These are phyloP conservation scores for Urocyon cinereoargenteus DNA, from an alignment of 2,797 vertebrate genomes.

Conservation along the genomic window DNA sequence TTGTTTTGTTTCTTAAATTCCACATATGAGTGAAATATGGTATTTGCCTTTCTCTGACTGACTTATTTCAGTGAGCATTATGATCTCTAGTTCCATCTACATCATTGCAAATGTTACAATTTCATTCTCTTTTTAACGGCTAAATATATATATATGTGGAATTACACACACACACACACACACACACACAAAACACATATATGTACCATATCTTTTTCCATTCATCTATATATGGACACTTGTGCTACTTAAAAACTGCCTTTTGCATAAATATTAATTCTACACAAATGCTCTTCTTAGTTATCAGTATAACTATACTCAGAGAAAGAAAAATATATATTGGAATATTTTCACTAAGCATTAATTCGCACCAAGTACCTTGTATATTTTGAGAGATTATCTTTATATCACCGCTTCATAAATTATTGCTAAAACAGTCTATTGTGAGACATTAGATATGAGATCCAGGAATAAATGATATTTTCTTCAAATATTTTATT, in stretches of 20 bases:
- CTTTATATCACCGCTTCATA: conserved; percentile 1
- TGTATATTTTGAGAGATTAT: neutral
- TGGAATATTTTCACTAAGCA: neutral
- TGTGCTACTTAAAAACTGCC: neutral
- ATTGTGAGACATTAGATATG: neutral
- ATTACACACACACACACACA: no score
- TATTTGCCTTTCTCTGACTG: neutral
- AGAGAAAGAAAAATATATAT: neutral
- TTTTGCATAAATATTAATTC: neutral
- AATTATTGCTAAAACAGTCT: neutral
- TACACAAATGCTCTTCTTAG: neutral
- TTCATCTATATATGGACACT: neutral
- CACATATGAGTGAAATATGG: neutral
- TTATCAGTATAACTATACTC: neutral
- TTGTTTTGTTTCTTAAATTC: neutral
- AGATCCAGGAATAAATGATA: neutral
- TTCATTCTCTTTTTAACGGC: neutral
- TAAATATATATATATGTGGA: neutral
- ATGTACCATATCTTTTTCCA: neutral
- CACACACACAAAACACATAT: no score
- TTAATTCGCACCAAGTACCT: neutral
- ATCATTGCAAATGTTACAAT: neutral
- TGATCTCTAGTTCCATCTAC: neutral
- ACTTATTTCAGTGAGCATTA: neutral
- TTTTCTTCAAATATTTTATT: conserved; percentile 10